A percentile compares a stretch with the other conserved stretches of the same genome.
Conservation (phyloP, 1,140 invertebrate species). For the Cephus cinctus region DNA sequence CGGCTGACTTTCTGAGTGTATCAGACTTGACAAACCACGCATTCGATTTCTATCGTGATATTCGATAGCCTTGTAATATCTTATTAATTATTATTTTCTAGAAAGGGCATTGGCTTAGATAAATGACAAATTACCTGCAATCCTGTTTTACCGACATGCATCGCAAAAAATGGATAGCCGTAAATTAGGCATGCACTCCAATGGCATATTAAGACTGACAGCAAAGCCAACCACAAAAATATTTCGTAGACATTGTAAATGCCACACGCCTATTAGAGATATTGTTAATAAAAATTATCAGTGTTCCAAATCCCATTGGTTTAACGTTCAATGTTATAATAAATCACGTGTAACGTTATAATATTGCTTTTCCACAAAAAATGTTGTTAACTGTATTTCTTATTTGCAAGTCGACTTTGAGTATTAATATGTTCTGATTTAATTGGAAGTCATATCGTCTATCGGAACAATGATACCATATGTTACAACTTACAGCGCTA, state of each 20-base stretch:
- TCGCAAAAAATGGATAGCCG: constrained; percentile 32
- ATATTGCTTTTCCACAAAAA: too few species aligned
- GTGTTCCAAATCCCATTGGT: too few species aligned
- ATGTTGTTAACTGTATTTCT: too few species aligned
- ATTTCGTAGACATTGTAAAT: constrained; percentile 20
- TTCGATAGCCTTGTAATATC: neutral
- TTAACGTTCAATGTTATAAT: too few species aligned
- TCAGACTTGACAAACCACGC: constrained; percentile 19
- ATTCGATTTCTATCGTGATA: constrained; percentile 21
- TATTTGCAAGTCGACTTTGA: too few species aligned
- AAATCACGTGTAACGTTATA: too few species aligned
- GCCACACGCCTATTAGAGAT: constrained; percentile 22
- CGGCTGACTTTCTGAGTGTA: constrained; percentile 19
- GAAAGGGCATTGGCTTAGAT: neutral
- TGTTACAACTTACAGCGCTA: constrained; percentile 20
- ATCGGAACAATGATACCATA: neutral
- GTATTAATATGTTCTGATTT: neutral
- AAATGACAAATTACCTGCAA: constrained; percentile 20
- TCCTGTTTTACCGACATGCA: constrained; percentile 18
- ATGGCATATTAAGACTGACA: constrained; percentile 36
- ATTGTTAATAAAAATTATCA: too few species aligned
- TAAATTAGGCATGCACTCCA: constrained; percentile 40
- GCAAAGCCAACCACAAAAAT: constrained; percentile 28
- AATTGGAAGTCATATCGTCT: neutral
- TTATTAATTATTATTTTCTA: neutral